Percentiles rank a stretch among this genome's conserved stretches.
These are phyloP conservation scores for Zaprionus africanus DNA, from an alignment of 1,140 invertebrate species.

Conservation along the genomic window DNA sequence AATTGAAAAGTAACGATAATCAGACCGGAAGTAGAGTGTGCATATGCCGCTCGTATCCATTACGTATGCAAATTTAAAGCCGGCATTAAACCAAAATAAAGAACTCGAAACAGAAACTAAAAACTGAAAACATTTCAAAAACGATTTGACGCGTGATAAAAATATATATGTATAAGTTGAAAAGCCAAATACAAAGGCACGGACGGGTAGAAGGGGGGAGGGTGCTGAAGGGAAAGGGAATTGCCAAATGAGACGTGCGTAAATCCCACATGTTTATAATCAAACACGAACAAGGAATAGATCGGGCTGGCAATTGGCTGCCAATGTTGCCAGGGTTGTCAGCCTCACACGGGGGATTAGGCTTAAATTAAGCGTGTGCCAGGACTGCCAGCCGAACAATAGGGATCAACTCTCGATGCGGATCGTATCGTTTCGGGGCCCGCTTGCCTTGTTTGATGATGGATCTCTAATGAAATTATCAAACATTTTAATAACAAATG, in stretches of 20 bases:
- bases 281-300: constrained; percentile 60
- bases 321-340: constrained; percentile 1
- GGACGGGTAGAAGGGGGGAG: not conserved
- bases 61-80: constrained; percentile 73
- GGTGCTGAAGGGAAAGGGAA: constrained; percentile 10
- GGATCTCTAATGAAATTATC: constrained; percentile 83
- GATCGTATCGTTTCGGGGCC: constrained; percentile 41
- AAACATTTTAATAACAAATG: constrained; percentile 84
- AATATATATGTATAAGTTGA: constrained; percentile 24
- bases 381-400: constrained; percentile 31
- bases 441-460: constrained; percentile 61
- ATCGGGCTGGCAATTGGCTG: not conserved
- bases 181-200: constrained; percentile 37
- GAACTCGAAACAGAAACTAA: constrained; percentile 5
- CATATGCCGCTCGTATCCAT: constrained; percentile 38
- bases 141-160: constrained; percentile 65
- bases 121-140: constrained; percentile 26
- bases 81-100: constrained; percentile 35
- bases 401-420: constrained; percentile 27
- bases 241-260: constrained; percentile 64
- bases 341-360: constrained; percentile 56
- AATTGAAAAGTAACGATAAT: constrained; percentile 53
- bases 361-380: constrained; percentile 83
- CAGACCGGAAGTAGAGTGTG: constrained; percentile 16
- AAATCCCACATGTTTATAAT: constrained; percentile 84